Evolutionary conservation across 2,888 invertebrate species (phyloP).

Genomic region (Apantesis nais): DNA sequence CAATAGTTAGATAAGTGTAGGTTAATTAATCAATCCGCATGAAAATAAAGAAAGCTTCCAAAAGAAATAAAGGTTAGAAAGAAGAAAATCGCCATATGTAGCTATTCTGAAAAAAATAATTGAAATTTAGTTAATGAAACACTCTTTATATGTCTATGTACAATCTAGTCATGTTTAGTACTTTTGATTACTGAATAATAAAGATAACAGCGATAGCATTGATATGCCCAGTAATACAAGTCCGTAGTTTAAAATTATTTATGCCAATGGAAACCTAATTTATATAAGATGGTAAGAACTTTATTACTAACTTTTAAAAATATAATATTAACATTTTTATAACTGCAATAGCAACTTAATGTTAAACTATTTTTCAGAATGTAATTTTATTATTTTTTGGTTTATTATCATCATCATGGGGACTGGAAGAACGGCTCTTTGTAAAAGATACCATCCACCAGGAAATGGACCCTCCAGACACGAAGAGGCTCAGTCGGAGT

Average conservation of each 20-base stretch:
- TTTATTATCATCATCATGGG: constrained; percentile 51
- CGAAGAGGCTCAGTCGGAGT: constrained; percentile 34
- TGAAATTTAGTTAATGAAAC: neutral
- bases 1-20: neutral
- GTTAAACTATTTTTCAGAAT: constrained; percentile 53
- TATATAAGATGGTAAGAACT: constrained; percentile 9
- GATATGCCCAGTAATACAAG: neutral
- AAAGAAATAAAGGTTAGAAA: neutral
- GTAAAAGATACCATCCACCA: constrained; percentile 66
- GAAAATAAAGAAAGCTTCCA: too few species aligned
- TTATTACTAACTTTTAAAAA: neutral
- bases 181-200: constrained; percentile 1
- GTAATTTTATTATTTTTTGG: constrained; percentile 44
- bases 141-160: neutral
- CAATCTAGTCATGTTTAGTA: neutral
- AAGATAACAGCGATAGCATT: constrained; percentile 9
- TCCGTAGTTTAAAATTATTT: constrained; percentile 1
- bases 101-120: too few species aligned
- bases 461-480: constrained; percentile 77
- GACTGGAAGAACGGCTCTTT: constrained; percentile 40
- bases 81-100: neutral
- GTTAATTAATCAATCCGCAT: too few species aligned
- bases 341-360: neutral
- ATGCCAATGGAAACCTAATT: constrained; percentile 1
- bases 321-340: neutral